phyloP scores from a whole-genome alignment of 2,888 invertebrate species.

The Tetropium fuscum region DNA sequence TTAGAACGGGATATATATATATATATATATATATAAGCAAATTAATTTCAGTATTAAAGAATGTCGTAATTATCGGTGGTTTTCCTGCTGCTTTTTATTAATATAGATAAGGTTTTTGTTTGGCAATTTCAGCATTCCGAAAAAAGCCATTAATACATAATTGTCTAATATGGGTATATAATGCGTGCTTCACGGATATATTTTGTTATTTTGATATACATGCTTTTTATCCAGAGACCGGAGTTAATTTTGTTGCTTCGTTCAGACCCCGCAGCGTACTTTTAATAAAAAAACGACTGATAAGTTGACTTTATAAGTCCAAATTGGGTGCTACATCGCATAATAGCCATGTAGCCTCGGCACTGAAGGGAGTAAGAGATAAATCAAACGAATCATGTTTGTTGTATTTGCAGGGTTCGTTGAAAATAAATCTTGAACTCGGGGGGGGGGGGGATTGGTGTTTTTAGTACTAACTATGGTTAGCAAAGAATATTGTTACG shows the following conservation, averaged over 20 bases:
- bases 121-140: not conserved
- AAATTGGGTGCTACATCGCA: too few relatives aligned
- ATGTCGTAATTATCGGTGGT: conserved; percentile 16
- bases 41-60: conserved; percentile 19
- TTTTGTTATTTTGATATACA: not conserved
- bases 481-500: too few relatives aligned
- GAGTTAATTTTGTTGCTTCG: conserved; percentile 26
- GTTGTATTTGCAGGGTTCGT: too few relatives aligned
- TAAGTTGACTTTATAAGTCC: too few relatives aligned
- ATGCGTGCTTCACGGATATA: too few relatives aligned
- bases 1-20: conserved; percentile 3
- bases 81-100: conserved; percentile 8
- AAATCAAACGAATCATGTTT: too few relatives aligned
- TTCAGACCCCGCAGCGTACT: conserved; percentile 27
- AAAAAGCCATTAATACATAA: conserved; percentile 7
- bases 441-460: too few relatives aligned
- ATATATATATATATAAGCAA: conserved; percentile 11
- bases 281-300: conserved; percentile 9
- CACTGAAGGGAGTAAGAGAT: too few relatives aligned
- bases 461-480: too few relatives aligned
- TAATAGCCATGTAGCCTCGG: too few relatives aligned
- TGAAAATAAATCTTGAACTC: too few relatives aligned
- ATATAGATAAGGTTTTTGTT: conserved; percentile 14
- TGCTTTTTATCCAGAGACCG: conserved; percentile 13
- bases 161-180: too few relatives aligned